Evolutionary conservation across 2,797 vertebrate genomes (phyloP), one percentile per base, ranked within the genome.

Genomic region (Prionace glauca): DNA sequence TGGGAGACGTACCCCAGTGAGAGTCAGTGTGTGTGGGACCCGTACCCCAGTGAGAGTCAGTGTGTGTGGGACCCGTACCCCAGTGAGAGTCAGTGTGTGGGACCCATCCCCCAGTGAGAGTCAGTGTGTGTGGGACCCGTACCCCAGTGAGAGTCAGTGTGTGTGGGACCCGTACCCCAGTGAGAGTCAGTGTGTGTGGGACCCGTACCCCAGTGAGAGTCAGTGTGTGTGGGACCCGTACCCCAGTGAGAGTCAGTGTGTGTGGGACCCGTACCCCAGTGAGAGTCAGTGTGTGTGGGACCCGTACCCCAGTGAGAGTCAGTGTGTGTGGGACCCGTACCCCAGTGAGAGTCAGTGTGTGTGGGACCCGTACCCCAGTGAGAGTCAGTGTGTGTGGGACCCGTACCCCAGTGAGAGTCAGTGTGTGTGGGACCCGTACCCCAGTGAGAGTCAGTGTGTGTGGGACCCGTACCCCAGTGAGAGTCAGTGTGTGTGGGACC

Each of bases 21-120:
- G n/a, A 36, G n/a, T 81, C n/a, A 36, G 77, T 81, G 77, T 79
- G 12, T 41, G 77, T 36, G n/a, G 77, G 3, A 81, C n/a, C 1
- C 14, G 77, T 81, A 81, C 77, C n/a, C n/a, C 74, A 79, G 74
- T 79, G 74, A 79, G 74, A 79, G 74, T 79, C 74, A 79, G 74
- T 79, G 74, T n/a, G 9, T 79, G 74, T 79, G 74, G 74, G 1
- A 79, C 2, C n/a, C n/a, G 2, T 81, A 81, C 77, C n/a, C 77
- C 77, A 81, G 77, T 81, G 77, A 81, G 77, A 81, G 24, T 29
- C 71, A 72, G 79, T 84, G 16, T 41, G 36, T 41, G 79, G 79
- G 3, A 84, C 16, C 41, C 36, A 36, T 84, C 45, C 79, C 36
- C 36, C 79, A 84, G 36, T 84, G 79, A 84, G 79, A 41, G 36